Base-by-base conservation (phyloP, 2,888 invertebrate genomes). In the Calameuta pallipes region DNA sequence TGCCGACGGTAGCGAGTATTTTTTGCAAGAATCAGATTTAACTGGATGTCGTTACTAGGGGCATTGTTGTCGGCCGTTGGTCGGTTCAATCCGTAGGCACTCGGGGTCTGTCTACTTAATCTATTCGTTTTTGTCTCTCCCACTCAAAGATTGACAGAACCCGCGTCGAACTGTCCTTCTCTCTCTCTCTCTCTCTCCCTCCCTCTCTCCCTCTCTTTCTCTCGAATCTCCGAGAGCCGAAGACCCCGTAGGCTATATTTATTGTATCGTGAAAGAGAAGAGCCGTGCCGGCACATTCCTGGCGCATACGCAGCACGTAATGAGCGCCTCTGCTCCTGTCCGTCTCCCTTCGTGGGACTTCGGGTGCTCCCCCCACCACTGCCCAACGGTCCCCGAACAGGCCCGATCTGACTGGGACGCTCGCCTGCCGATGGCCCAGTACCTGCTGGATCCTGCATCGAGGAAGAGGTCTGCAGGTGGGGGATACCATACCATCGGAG, bases 261-360 rank as follows among this genome's bases (percentile, higher is more conserved):
- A 90, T 90, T 90, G 90, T 87, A 89, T 89, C 89, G 85, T 78
- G 75, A 81, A 80, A 33, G 80, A 78, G 73, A 80, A 80, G 81
- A 81, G 82, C 81, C 85, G 85, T 86, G 85, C 85, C 87, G 87
- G 84, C 87, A 87, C 90, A 90, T 90, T 90, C 90, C 90, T 85
- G 86, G 89, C 88, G 90, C 87, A 89, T 90, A 87, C 89, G 88
- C 87, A 86, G 88, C 85, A 84, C 89, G 90, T 90, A 90, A 90
- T 90, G 90, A 90, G 90, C 89, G 89, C 88, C 90, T 89, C 87
- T 87, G 84, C 85, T 86, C 87, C 90, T 87, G 89, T 89, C 90
- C 85, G 88, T 89, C 90, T 89, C 89, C 88, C 87, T 85, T 79
- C 79, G 79, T 75, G 76, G 77, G 80, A 75, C 74, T 70, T 74